A percentile compares a stretch with the other conserved stretches of the same genome.
These are phyloP conservation scores for Oncorhynchus gorbuscha DNA, from an alignment of 2,113 vertebrate species.

Conservation along the genomic window DNA sequence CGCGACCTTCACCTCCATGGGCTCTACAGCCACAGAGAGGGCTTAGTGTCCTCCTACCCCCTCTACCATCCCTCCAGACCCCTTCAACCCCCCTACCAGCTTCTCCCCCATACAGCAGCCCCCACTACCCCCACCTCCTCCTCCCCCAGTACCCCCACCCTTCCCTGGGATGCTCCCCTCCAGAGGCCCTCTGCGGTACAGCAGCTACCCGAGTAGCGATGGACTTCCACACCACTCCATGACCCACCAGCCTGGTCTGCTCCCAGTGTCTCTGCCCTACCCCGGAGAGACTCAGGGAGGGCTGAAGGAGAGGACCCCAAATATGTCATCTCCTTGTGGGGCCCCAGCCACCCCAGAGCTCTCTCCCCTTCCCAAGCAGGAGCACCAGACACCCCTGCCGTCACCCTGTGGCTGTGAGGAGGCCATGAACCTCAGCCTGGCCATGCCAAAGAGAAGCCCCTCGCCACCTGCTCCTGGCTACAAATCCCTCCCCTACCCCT, in stretches of 20 bases:
- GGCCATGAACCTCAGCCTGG: conserved; percentile 67
- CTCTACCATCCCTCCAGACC: conserved; percentile 62
- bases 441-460: conserved; percentile 37
- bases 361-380: conserved; percentile 53
- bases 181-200: conserved; percentile 48
- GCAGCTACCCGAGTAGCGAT: conserved; percentile 54
- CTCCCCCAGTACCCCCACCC: conserved; percentile 63
- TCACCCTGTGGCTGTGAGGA: conserved; percentile 57
- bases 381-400: conserved; percentile 34
- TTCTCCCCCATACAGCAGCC: conserved; percentile 53
- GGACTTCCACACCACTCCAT: conserved; percentile 55
- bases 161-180: conserved; percentile 61
- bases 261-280: conserved; percentile 56
- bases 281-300: conserved; percentile 45
- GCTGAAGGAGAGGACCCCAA: conserved; percentile 64
- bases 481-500: conserved; percentile 73
- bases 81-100: conserved; percentile 56
- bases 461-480: conserved; percentile 57
- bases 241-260: conserved; percentile 39
- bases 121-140: conserved; percentile 55
- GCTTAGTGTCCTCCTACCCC: conserved; percentile 64
- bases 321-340: conserved; percentile 61
- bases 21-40: conserved; percentile 66
- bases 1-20: conserved; percentile 57
- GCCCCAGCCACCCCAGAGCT: conserved; percentile 63